These are phyloP conservation scores for Carollia perspicillata DNA, from an alignment of 2,113 vertebrate genomes.

Conservation along the genomic window DNA sequence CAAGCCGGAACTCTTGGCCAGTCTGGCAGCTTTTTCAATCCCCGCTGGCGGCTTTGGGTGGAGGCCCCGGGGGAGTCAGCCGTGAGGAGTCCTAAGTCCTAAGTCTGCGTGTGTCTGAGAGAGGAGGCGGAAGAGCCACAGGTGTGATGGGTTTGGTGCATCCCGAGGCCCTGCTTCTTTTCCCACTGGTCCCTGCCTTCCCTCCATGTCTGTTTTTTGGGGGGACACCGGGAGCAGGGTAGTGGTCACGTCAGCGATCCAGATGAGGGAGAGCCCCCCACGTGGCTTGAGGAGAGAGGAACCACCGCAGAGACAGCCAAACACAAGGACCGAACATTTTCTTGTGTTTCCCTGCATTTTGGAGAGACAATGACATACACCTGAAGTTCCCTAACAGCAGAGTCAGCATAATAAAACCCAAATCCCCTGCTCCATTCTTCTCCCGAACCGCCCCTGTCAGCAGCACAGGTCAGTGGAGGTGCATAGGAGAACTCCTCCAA, in stretches of 20 bases:
- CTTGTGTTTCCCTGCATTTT: not conserved
- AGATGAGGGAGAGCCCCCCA: no score
- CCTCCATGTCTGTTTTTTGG: not conserved
- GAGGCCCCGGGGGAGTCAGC: no score
- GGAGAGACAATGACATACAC: not conserved
- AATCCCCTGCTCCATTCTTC: not conserved
- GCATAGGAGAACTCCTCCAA: not conserved
- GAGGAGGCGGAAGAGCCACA: not conserved
- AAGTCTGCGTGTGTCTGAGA: not conserved
- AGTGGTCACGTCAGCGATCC: not conserved
- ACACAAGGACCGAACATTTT: not conserved
- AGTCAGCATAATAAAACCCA: not conserved
- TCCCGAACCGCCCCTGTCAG: not conserved
- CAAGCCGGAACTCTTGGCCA: not conserved
- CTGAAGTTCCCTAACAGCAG: not conserved
- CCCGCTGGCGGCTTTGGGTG: no score
- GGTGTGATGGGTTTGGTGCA: fast-evolving
- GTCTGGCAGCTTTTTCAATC: no score
- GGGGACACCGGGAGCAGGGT: no score
- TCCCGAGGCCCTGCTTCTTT: not conserved
- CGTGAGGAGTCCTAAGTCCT: no score
- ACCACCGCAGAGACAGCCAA: not conserved
- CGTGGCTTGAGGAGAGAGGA: not conserved
- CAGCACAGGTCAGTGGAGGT: not conserved
- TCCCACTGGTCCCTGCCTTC: not conserved